Evolutionary conservation across 2,888 invertebrate species (phyloP).

Genomic region (Diplolepis rosae): DNA sequence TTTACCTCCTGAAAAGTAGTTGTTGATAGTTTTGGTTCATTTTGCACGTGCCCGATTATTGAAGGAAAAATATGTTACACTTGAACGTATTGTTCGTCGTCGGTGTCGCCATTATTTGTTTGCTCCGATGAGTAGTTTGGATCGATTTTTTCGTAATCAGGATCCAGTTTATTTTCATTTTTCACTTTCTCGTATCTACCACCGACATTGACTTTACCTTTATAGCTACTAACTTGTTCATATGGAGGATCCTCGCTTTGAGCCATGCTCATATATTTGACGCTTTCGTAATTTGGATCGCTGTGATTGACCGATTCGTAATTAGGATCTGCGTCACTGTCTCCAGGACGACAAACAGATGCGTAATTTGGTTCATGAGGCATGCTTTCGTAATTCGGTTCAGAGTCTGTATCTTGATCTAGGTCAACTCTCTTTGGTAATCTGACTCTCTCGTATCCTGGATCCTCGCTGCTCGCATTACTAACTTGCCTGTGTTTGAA

Average conservation of each 20-base stretch:
- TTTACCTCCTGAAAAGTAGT: too few species aligned
- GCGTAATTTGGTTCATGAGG: slow-evolving; percentile 79
- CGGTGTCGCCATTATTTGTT: slow-evolving; percentile 60
- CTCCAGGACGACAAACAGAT: slow-evolving; percentile 75
- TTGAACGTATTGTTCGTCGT: slow-evolving; percentile 69
- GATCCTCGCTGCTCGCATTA: slow-evolving; percentile 72
- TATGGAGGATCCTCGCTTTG: slow-evolving; percentile 79
- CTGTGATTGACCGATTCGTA: slow-evolving; percentile 81
- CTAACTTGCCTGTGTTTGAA: slow-evolving; percentile 68
- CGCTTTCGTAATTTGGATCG: slow-evolving; percentile 89
- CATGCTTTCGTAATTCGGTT: slow-evolving; percentile 87
- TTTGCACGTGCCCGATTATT: slow-evolving; percentile 6
- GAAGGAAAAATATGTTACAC: slow-evolving; percentile 54
- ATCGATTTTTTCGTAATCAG: slow-evolving; percentile 64
- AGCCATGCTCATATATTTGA: slow-evolving; percentile 81
- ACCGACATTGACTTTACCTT: slow-evolving; percentile 32
- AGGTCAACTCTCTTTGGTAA: slow-evolving; percentile 57
- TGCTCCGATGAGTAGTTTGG: slow-evolving; percentile 45
- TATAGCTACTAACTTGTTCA: slow-evolving; percentile 64
- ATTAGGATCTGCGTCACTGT: slow-evolving; percentile 85
- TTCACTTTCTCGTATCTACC: slow-evolving; percentile 56
- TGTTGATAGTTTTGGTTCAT: not conserved
- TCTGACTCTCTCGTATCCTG: slow-evolving; percentile 76
- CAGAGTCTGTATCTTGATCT: slow-evolving; percentile 76
- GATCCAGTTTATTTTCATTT: slow-evolving; percentile 48